Base-by-base conservation (phyloP, 2,888 invertebrate species). In the Palloptera scutellata region DNA sequence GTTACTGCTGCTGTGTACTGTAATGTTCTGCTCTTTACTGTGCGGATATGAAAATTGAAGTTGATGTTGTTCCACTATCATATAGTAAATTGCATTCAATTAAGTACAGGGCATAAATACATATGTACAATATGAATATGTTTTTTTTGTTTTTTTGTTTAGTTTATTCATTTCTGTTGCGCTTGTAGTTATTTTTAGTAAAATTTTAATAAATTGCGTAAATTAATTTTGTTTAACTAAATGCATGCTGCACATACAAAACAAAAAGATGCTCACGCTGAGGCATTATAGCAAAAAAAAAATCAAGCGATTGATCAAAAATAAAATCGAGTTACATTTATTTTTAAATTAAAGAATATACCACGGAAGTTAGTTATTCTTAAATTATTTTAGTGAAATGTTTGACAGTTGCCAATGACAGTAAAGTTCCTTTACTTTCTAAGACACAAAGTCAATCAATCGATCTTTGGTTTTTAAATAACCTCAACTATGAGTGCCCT, bases 71-170 rank as follows among this genome's bases (percentile, higher is more conserved):
- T 42, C 10, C 30, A 53, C 58, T 58, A 64, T 58, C 51, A n/a
- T n/a, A n/a, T n/a, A n/a, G 63, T 57, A 58, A 64, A 64, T 64
- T 64, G 52, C 58, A 41, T 64, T 64, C 64, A 64, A 64, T 64
- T 64, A 64, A 64, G 58, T 58, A 57, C 30, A 30, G 30, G 30
- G 30, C 30, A 30, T 2, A 52, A n/a, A 52, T 52, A n/a, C 5
- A n/a, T 52, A 30, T 30, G 30, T 30, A 30, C 30, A 30, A 17
- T 52, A 52, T 5, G 19, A 3, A 17, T 13, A n/a, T 52, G 10
- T 30, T 2, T 30, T 4, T 6, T 30, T 30, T 4, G 3, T 30
- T 30, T 30, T 30, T 30, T 4, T 30, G 2, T 2, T 30, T 6
- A 30, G 30, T 30, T 6, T 6, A 6, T 30, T 30, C n/a, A n/a